Evolutionary conservation across 2,113 vertebrate genomes (phyloP).

Genomic region (Baryphthengus martii): DNA sequence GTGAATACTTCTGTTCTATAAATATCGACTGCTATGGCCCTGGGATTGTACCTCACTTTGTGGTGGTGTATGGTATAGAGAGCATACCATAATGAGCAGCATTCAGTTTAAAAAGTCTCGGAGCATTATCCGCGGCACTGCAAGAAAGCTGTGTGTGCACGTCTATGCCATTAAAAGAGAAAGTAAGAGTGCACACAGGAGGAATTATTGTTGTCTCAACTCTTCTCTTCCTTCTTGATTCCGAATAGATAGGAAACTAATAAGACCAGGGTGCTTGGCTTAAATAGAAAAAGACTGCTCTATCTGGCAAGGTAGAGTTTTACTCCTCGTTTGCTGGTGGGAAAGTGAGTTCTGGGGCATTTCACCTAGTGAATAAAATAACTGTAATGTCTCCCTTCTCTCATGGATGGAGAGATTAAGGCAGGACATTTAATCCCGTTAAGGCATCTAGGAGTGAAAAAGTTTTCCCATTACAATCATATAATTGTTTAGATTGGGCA

Average conservation of each 20-base stretch:
- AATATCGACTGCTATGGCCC: fast-evolving
- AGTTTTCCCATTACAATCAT: not conserved
- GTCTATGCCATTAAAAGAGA: not conserved
- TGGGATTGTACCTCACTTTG: not conserved
- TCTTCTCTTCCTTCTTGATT: not conserved
- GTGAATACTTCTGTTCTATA: not conserved
- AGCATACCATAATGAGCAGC: not conserved
- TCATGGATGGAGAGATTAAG: not conserved
- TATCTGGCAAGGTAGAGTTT: not conserved
- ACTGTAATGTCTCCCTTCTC: not conserved
- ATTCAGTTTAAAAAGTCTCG: not conserved
- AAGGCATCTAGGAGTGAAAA: not conserved
- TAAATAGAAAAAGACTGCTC: not conserved
- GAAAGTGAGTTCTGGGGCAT: not conserved
- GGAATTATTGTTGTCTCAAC: not conserved
- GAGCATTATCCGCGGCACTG: not conserved
- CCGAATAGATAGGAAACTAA: not conserved
- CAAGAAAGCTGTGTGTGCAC: not conserved
- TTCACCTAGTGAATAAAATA: not conserved
- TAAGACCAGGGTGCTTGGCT: not conserved
- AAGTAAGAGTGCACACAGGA: not conserved
- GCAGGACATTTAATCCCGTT: not conserved
- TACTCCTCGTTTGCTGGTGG: not conserved
- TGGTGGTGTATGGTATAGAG: not conserved
- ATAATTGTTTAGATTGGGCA: not conserved